Evolutionary conservation across 1,140 invertebrate genomes (phyloP).

Genomic region (Mycetomoellerius zeteki): DNA sequence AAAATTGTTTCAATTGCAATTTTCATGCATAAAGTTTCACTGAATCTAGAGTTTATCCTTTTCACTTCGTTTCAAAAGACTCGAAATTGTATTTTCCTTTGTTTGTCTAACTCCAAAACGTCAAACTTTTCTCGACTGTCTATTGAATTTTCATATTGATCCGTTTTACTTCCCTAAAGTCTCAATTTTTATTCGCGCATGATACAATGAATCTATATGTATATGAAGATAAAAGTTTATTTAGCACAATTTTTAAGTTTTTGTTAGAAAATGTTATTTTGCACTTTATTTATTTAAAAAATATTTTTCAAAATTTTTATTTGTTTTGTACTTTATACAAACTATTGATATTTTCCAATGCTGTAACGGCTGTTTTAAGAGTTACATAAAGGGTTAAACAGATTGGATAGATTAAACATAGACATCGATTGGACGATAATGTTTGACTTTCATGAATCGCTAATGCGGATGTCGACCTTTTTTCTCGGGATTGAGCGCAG

Average conservation of each 20-base stretch:
- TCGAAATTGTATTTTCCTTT: background rate
- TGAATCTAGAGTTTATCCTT: background rate
- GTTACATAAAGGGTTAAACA: constrained; percentile 33
- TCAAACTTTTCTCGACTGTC: background rate
- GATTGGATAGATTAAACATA: constrained; percentile 55
- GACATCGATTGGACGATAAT: constrained; percentile 30
- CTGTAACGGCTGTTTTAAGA: background rate
- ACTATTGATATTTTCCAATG: background rate
- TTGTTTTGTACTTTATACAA: background rate
- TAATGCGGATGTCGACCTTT: constrained; percentile 29
- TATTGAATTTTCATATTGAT: background rate
- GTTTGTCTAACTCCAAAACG: background rate
- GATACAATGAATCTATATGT: too few species aligned
- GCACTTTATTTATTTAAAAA: background rate
- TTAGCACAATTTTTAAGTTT: background rate
- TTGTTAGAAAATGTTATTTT: background rate
- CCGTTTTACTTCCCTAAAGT: background rate
- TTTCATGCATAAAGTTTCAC: background rate
- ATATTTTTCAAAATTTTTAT: background rate
- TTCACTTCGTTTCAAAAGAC: background rate
- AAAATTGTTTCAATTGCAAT: constrained; percentile 30
- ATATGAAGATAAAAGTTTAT: background rate
- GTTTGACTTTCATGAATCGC: constrained; percentile 64
- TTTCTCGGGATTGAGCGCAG: constrained; percentile 57
- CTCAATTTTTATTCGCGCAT: background rate